These are phyloP conservation scores for Drosophila cardini DNA, from an alignment of 1,140 invertebrate genomes.

Conservation along the genomic window DNA sequence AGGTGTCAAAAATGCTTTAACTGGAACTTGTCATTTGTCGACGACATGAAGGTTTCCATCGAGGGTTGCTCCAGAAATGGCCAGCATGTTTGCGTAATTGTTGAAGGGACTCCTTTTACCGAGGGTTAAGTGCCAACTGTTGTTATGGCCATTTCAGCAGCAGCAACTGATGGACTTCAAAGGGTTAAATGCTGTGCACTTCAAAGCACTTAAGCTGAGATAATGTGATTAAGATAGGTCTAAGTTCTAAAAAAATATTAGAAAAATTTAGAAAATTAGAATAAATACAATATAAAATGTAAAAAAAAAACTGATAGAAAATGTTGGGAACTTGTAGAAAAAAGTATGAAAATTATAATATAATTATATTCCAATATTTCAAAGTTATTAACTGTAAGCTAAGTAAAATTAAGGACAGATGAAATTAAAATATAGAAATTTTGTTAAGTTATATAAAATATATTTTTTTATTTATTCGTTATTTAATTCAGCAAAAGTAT, in stretches of 20 bases:
- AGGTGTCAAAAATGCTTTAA: conserved; percentile 71
- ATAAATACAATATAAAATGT: too few relatives aligned
- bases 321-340: too few relatives aligned
- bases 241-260: not conserved
- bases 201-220: conserved; percentile 19
- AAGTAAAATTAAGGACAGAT: too few relatives aligned
- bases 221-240: not conserved
- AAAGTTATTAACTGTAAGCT: too few relatives aligned
- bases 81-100: conserved; percentile 68
- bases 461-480: too few relatives aligned
- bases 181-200: conserved; percentile 47
- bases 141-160: conserved; percentile 24
- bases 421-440: too few relatives aligned
- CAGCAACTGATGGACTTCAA: conserved; percentile 4
- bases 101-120: conserved; percentile 54
- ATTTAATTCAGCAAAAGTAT: too few relatives aligned
- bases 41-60: conserved; percentile 9
- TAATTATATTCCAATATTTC: too few relatives aligned
- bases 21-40: conserved; percentile 52
- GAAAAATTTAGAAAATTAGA: not conserved
- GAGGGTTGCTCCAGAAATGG: conserved; percentile 39
- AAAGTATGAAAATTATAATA: too few relatives aligned
- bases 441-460: too few relatives aligned
- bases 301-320: too few relatives aligned
- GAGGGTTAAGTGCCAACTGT: conserved; percentile 62